phyloP scores from a whole-genome alignment of 2,797 vertebrate species.

The Corythornis leucogaster region DNA sequence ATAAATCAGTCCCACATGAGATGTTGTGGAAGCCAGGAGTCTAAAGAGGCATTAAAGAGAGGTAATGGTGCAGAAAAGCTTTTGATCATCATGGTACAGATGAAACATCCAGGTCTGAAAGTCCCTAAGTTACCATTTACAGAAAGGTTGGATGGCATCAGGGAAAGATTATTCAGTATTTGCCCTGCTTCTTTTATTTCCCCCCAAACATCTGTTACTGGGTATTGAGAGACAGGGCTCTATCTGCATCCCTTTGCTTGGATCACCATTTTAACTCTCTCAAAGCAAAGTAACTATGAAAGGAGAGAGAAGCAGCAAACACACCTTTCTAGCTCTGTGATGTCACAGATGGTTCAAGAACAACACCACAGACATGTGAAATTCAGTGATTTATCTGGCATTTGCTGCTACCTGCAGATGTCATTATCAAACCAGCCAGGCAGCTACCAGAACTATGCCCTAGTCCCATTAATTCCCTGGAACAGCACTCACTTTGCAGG shows the following conservation, averaged over 20 bases:
- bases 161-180: neutral
- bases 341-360: neutral
- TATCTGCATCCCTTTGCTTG: conserved; percentile 7
- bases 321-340: neutral
- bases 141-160: neutral
- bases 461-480: neutral
- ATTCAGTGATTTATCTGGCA: neutral
- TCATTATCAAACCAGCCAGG: neutral
- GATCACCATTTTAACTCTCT: neutral
- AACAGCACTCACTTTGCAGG: neutral
- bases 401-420: neutral
- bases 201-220: neutral
- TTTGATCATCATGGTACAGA: neutral
- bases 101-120: conserved; percentile 6
- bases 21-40: neutral
- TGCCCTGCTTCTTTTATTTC: conserved; percentile 1
- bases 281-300: neutral
- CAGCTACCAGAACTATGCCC: neutral
- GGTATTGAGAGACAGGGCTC: neutral
- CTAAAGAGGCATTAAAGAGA: conserved; percentile 9
- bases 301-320: neutral
- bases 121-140: neutral
- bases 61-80: neutral
- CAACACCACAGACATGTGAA: neutral
- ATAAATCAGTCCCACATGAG: neutral